Evolutionary conservation across 2,797 vertebrate genomes (phyloP).

Genomic region (Sebastes goodei): DNA sequence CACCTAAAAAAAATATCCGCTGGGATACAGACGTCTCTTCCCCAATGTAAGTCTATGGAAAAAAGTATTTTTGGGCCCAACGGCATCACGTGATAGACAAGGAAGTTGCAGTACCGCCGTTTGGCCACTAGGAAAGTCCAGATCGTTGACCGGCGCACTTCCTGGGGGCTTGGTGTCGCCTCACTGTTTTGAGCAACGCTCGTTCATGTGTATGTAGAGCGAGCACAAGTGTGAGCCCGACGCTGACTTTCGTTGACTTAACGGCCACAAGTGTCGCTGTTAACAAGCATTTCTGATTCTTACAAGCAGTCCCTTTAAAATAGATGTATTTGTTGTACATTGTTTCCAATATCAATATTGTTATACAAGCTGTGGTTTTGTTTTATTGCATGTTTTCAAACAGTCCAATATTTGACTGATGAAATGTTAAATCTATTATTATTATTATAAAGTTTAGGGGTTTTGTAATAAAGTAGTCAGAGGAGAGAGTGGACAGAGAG

Average conservation of each 20-base stretch:
- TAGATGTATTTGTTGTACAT: not conserved
- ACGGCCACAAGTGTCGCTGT: too few relatives aligned
- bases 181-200: rapidly evolving
- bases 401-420: not conserved
- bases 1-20: rapidly evolving
- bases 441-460: not conserved
- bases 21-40: rapidly evolving
- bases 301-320: not conserved
- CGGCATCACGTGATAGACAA: too few relatives aligned
- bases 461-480: constrained; percentile 16
- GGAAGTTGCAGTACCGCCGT: too few relatives aligned
- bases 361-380: not conserved
- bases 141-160: rapidly evolving
- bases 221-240: too few relatives aligned
- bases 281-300: too few relatives aligned
- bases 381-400: not conserved
- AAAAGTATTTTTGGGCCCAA: too few relatives aligned
- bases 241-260: too few relatives aligned
- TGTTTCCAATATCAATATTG: not conserved
- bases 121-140: too few relatives aligned
- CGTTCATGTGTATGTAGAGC: too few relatives aligned
- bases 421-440: not conserved
- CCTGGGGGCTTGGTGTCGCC: too few relatives aligned
- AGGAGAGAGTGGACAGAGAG: not conserved
- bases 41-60: too few relatives aligned